Percentiles rank a stretch among this genome's conserved stretches.
Conservation (phyloP, 2,888 invertebrate genomes). For the Gymnosoma rotundatum region DNA sequence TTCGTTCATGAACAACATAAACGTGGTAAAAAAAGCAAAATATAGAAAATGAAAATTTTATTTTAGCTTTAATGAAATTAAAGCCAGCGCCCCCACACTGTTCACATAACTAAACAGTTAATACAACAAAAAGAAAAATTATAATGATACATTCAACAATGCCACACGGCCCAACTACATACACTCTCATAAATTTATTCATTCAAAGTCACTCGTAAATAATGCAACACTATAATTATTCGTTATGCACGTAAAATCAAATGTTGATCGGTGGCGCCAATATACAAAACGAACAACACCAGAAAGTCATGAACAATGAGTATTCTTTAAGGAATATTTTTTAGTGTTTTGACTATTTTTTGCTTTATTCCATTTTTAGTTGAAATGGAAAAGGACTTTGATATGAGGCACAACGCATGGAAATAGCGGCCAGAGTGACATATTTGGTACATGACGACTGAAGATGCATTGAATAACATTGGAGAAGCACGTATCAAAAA, state of each 20-base stretch:
- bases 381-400: neutral
- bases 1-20: slow-evolving; percentile 30
- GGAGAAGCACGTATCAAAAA: too few relatives aligned
- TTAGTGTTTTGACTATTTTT: neutral
- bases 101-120: slow-evolving; percentile 64
- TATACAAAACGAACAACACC: neutral
- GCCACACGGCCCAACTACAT: neutral
- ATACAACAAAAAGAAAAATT: slow-evolving; percentile 41
- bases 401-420: too few relatives aligned
- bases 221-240: slow-evolving; percentile 54
- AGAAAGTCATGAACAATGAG: neutral
- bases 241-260: slow-evolving; percentile 42
- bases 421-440: too few relatives aligned
- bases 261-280: slow-evolving; percentile 50
- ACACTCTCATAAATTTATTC: neutral
- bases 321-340: neutral
- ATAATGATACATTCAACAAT: slow-evolving; percentile 22
- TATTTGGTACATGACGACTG: too few relatives aligned
- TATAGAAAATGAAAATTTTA: slow-evolving; percentile 2
- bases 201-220: slow-evolving; percentile 38
- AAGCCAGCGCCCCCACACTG: slow-evolving; percentile 62
- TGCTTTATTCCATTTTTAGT: neutral
- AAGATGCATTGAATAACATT: too few relatives aligned
- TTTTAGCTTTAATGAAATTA: slow-evolving; percentile 16
- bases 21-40: slow-evolving; percentile 13